phyloP scores from a whole-genome alignment of 1,140 invertebrate species.

The Trachymyrmex cornetzi region DNA sequence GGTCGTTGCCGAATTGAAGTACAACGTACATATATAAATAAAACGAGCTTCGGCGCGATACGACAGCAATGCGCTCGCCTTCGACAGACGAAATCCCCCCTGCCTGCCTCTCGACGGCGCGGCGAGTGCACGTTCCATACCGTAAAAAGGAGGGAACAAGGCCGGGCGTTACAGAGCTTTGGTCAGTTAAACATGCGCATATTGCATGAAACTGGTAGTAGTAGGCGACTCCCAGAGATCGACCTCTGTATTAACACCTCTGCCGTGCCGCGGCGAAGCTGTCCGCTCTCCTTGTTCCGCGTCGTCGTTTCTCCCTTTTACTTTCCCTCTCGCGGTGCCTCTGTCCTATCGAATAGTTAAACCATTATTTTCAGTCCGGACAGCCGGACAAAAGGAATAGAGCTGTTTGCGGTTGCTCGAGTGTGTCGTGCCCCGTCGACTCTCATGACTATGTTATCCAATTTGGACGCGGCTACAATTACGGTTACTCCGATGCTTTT shows the following conservation, averaged over 20 bases:
- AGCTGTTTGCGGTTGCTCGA: conserved; percentile 70
- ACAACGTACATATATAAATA: conserved; percentile 77
- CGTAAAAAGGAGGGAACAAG: conserved; percentile 63
- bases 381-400: conserved; percentile 77
- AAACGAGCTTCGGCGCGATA: conserved; percentile 62
- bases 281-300: conserved; percentile 41
- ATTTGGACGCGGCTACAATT: conserved; percentile 36
- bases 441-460: conserved; percentile 60
- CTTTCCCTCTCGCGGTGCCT: conserved; percentile 46
- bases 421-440: conserved; percentile 52
- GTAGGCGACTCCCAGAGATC: conserved; percentile 81
- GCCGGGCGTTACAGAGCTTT: conserved; percentile 81
- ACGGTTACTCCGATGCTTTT: conserved; percentile 7
- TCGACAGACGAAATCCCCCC: conserved; percentile 55
- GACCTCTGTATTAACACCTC: conserved; percentile 86
- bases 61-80: conserved; percentile 29
- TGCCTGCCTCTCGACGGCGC: conserved; percentile 36
- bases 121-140: conserved; percentile 67
- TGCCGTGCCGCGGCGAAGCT: conserved; percentile 58
- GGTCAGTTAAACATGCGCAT: conserved; percentile 87
- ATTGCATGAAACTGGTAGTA: conserved; percentile 87
- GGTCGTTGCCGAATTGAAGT: conserved; percentile 66
- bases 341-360: conserved; percentile 78
- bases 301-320: conserved; percentile 48
- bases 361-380: conserved; percentile 80